phyloP scores from a whole-genome alignment of 2,113 vertebrate species.

The Phoenicopterus ruber region DNA sequence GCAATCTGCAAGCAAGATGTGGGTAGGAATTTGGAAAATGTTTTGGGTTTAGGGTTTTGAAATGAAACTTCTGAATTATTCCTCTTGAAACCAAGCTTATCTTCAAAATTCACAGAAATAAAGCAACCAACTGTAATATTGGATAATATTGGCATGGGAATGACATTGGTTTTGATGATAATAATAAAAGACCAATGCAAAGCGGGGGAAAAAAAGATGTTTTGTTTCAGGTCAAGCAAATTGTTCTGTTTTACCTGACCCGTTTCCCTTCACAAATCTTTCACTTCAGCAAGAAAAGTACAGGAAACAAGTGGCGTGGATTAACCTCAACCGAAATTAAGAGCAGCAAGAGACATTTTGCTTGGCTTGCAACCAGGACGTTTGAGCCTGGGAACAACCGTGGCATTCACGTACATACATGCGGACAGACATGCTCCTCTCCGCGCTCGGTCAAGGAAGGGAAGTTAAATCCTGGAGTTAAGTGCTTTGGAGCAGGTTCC shows the following conservation, averaged over 20 bases:
- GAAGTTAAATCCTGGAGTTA: neutral
- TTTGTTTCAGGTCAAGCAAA: neutral
- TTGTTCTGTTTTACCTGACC: neutral
- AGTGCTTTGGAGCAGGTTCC: neutral
- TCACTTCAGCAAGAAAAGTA: neutral
- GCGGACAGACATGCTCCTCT: neutral
- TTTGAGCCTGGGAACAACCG: neutral
- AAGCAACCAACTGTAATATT: neutral
- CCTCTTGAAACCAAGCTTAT: neutral
- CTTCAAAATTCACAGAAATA: neutral
- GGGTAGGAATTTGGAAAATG: neutral
- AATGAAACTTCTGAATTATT: neutral
- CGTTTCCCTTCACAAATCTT: neutral
- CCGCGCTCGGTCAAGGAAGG: neutral
- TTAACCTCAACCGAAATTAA: neutral
- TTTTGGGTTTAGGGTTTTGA: neutral
- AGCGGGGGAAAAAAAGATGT: neutral
- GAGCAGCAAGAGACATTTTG: neutral
- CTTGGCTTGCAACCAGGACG: neutral
- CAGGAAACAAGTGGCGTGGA: neutral
- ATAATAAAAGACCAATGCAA: neutral
- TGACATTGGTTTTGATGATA: neutral
- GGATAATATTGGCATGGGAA: neutral
- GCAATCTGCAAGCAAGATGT: neutral
- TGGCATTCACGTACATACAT: rapidly evolving